A percentile compares a stretch with the other conserved stretches of the same genome.
These are phyloP conservation scores for Lepilemur septentrionalis DNA, from an alignment of 2,797 vertebrate genomes.

Conservation along the genomic window DNA sequence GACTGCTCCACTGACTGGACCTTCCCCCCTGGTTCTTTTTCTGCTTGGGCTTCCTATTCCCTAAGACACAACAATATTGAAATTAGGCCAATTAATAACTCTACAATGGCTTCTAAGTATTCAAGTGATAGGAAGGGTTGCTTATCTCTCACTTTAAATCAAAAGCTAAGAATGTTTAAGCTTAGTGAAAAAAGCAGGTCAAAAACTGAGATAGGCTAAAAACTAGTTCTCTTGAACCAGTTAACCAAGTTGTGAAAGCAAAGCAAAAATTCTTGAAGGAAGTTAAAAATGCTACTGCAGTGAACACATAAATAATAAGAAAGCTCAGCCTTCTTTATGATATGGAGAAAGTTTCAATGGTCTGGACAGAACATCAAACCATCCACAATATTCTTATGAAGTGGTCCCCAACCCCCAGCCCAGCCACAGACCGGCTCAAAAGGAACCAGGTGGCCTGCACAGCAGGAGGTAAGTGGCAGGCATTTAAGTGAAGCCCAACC, in stretches of 20 bases:
- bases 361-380: background rate
- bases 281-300: background rate
- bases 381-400: background rate
- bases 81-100: background rate
- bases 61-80: background rate
- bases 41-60: background rate
- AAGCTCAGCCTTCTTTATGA: background rate
- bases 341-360: background rate
- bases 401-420: no score
- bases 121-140: background rate
- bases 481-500: no score
- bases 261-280: background rate
- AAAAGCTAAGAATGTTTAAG: background rate
- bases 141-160: background rate
- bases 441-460: no score
- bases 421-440: no score
- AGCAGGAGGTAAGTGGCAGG: no score
- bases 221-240: background rate
- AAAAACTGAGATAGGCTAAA: background rate
- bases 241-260: background rate
- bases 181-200: background rate
- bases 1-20: background rate
- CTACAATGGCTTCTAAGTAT: background rate
- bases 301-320: background rate
- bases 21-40: background rate